Evolutionary conservation across 2,888 invertebrate genomes (phyloP), one percentile per base, ranked within the genome.

Genomic region (Drosophila fulvimacula): DNA sequence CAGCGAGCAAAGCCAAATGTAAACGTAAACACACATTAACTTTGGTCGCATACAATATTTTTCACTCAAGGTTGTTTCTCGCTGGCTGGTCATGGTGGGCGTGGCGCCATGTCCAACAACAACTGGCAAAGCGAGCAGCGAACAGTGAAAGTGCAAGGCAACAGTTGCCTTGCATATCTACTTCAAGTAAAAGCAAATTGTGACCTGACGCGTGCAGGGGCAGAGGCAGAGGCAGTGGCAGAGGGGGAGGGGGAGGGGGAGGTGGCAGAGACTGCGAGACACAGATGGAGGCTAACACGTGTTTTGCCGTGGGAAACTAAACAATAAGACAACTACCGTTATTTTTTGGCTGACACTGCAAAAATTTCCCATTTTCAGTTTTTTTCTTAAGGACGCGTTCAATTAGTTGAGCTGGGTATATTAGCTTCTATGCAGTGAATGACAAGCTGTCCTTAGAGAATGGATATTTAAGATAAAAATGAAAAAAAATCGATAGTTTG

Each of bases 21-120:
- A 89, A 89, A 75, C 82, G 88, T 80, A 82, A 85, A 89, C 83
- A 82, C 81, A 76, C 82, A 90, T 87, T 90, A 87, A 87, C 86
- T 88, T 82, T 78, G 80, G 69, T 80, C 74, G 75, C 82, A 79
- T 77, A 82, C 88, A 87, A 90, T 83, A 90, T 87, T 87, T 90
- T 82, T 76, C 79, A 87, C 78, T 84, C 88, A 90, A 89, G 89
- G 84, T 62, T 87, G 70, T 62, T 6, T 17, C 62, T 21, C 19
- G 24, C 34, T 53, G 38, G 51, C 21, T 21, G 21, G 39, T 5
- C 51, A 5, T 7, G 51, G 13, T 39, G 53, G 53, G 53, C 53
- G 55, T 55, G 60, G 19, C 34, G 11, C 32, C 38, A 15, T 57
- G 60, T 36, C 55, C 46, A 36, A 41, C 19, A 15, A 21, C 58